Conservation (phyloP, 2,113 vertebrate species). For the Amphiprion ocellaris region DNA sequence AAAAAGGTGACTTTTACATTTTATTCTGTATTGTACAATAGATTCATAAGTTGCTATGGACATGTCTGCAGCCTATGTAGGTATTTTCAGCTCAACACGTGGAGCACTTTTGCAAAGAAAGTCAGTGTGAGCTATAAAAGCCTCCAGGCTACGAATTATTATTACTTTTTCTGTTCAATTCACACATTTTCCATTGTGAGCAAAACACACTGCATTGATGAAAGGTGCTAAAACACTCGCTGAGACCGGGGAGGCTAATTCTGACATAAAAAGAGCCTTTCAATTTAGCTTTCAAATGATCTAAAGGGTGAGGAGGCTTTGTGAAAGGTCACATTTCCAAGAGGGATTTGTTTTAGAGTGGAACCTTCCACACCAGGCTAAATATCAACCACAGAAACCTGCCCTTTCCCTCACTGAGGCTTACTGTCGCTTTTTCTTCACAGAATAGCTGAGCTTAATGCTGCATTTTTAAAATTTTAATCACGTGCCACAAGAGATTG, state of each 20-base stretch:
- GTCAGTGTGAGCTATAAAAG: slow-evolving; percentile 17
- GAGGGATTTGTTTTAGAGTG: neutral
- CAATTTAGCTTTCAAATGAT: neutral
- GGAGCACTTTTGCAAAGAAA: neutral
- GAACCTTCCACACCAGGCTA: neutral
- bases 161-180: neutral
- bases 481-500: too few relatives aligned
- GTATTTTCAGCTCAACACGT: slow-evolving; percentile 19
- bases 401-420: too few relatives aligned
- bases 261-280: slow-evolving; percentile 20
- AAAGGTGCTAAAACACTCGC: neutral
- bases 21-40: neutral
- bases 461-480: too few relatives aligned
- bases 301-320: neutral
- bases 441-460: too few relatives aligned
- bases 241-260: slow-evolving; percentile 18
- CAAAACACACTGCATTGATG: neutral
- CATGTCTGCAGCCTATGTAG: neutral
- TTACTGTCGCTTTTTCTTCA: neutral
- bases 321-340: slow-evolving; percentile 14
- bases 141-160: slow-evolving; percentile 22
- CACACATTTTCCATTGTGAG: neutral
- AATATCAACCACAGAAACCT: neutral
- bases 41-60: neutral
- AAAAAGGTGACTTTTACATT: neutral